Conservation (phyloP, 2,888 invertebrate species). For the Drosophila recens region DNA sequence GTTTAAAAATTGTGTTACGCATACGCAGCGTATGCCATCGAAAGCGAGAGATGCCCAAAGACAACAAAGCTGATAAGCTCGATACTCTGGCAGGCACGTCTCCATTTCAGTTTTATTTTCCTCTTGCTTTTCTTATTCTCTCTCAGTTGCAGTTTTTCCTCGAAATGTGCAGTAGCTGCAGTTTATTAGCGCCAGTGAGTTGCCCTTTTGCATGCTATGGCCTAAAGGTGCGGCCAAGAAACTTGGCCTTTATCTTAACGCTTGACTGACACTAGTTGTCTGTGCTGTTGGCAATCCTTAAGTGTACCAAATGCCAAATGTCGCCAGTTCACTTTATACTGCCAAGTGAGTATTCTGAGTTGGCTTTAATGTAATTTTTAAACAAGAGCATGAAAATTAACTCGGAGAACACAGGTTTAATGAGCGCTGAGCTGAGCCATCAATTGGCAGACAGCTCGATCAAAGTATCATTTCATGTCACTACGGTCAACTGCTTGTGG, state of each 20-base stretch:
- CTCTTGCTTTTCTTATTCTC: conserved; percentile 12
- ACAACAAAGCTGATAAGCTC: conserved; percentile 42
- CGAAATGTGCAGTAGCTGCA: conserved; percentile 43
- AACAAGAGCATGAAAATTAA: conserved; percentile 8
- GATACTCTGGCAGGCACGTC: conserved; percentile 48
- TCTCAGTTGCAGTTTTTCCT: conserved; percentile 18
- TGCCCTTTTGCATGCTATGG: conserved; percentile 15
- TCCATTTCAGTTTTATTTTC: conserved; percentile 23
- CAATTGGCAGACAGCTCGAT: conserved; percentile 38
- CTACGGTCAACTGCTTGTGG: conserved; percentile 40
- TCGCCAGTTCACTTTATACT: conserved; percentile 6
- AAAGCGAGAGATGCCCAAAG: conserved; percentile 33
- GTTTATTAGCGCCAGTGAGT: conserved; percentile 6
- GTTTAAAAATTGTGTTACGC: conserved; percentile 24
- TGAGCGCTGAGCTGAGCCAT: conserved; percentile 30
- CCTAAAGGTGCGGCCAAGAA: conserved; percentile 45
- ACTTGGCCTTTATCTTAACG: conserved; percentile 63
- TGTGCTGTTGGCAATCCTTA: conserved; percentile 11
- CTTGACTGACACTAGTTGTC: conserved; percentile 45
- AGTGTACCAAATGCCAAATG: conserved; percentile 23
- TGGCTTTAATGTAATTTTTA: conserved; percentile 11
- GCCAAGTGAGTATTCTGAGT: background rate
- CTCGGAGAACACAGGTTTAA: background rate
- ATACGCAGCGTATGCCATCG: conserved; percentile 33
- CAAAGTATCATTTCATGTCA: conserved; percentile 57